Percentiles rank a stretch among this genome's conserved stretches.
These are phyloP conservation scores for Lissocephala sabroskyi DNA, from an alignment of 2,888 invertebrate species.

Conservation along the genomic window DNA sequence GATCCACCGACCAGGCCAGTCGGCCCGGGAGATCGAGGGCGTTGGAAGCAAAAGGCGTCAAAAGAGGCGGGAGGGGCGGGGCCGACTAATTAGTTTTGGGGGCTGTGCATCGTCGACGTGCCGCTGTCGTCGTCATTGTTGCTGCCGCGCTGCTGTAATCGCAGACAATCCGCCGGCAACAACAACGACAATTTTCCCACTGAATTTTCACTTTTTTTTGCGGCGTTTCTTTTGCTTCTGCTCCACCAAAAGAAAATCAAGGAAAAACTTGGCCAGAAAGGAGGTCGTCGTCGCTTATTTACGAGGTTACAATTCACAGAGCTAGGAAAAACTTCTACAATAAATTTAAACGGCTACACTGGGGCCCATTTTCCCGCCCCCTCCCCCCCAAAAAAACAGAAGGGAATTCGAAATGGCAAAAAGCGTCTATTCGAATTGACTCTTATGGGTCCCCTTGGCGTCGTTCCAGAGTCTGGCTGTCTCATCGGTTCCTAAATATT, in stretches of 20 bases:
- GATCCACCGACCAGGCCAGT: background rate
- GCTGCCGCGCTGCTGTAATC: slow-evolving; percentile 34
- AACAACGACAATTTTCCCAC: slow-evolving; percentile 56
- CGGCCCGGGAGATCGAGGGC: too few species aligned
- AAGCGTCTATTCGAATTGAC: slow-evolving; percentile 8
- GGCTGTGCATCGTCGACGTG: slow-evolving; percentile 11
- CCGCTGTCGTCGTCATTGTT: slow-evolving; percentile 9
- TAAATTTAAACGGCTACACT: slow-evolving; percentile 6
- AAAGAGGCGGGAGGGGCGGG: too few species aligned
- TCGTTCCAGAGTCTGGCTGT: slow-evolving; percentile 34
- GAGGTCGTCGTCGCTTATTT: too few species aligned
- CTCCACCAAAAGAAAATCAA: background rate
- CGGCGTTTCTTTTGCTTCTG: slow-evolving; percentile 9
- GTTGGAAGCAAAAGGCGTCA: too few species aligned
- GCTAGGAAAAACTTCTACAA: slow-evolving; percentile 40
- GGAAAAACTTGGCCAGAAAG: slow-evolving; percentile 29
- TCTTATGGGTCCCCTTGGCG: slow-evolving; percentile 53
- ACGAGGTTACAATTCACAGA: slow-evolving; percentile 15
- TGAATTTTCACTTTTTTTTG: slow-evolving; percentile 54
- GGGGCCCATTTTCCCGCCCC: slow-evolving; percentile 5
- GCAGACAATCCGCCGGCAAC: slow-evolving; percentile 18
- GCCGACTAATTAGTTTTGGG: slow-evolving; percentile 59
- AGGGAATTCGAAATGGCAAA: too few species aligned
- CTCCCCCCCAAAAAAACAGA: too few species aligned
- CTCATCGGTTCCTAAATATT: slow-evolving; percentile 33